Conservation (phyloP, 2,113 vertebrate genomes). For the Prinia subflava region DNA sequence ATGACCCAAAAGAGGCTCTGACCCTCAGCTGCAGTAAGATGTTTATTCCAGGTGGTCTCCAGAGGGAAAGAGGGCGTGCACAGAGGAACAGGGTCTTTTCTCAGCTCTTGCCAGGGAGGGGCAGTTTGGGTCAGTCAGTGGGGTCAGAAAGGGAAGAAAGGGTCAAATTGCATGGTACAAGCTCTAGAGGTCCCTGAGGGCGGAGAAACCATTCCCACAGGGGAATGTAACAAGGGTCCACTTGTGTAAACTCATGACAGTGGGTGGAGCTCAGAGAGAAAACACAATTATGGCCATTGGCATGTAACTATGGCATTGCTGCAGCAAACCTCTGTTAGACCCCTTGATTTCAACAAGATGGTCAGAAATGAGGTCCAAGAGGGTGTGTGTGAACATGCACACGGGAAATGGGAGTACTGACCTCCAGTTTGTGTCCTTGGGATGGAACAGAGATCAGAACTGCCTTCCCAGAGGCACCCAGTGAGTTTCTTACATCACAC, state of each 20-base stretch:
- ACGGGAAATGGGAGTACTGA: neutral
- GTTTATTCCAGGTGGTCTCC: no score
- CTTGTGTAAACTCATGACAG: neutral
- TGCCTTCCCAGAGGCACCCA: neutral
- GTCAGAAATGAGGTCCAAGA: neutral
- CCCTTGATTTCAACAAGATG: neutral
- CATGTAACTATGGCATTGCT: neutral
- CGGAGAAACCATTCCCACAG: no score
- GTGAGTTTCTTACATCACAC: neutral
- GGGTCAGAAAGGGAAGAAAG: no score
- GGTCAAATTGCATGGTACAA: no score
- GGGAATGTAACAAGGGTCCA: no score
- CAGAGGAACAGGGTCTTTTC: no score
- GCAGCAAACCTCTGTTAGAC: neutral
- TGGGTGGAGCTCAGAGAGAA: neutral
- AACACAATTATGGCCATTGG: neutral
- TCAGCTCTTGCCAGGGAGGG: no score
- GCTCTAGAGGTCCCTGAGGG: no score
- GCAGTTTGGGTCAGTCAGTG: no score
- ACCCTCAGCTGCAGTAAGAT: no score
- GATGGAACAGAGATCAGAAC: neutral
- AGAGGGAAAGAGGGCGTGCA: no score
- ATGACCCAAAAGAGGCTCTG: no score
- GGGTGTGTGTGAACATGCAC: fast-evolving
- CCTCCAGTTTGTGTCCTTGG: neutral